These are phyloP conservation scores for Neosilurus mollespiculum DNA, from an alignment of 2,797 vertebrate genomes.

Conservation along the genomic window DNA sequence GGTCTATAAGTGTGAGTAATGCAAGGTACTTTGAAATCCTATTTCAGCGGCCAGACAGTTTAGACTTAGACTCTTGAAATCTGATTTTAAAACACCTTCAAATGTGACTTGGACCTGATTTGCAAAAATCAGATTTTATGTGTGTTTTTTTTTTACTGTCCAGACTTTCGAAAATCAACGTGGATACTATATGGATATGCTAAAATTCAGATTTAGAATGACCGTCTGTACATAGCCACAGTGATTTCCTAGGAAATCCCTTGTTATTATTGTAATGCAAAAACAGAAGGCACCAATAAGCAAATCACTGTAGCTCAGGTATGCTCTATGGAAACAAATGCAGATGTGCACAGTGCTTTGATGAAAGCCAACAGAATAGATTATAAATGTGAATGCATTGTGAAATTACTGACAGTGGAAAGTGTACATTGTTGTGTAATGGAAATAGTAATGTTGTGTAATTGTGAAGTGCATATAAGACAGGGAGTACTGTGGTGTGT, in stretches of 20 bases:
- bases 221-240: conserved; percentile 2
- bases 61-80: no score
- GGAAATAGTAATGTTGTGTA: background rate
- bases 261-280: conserved; percentile 1
- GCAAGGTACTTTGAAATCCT: no score
- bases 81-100: no score
- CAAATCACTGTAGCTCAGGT: background rate
- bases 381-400: background rate
- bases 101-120: no score
- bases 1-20: no score
- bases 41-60: no score
- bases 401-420: background rate
- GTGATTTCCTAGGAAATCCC: conserved; percentile 20
- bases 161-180: no score
- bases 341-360: background rate
- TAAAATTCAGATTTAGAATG: no score
- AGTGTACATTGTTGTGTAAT: background rate
- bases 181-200: no score
- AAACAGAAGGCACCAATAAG: background rate
- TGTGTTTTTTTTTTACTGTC: no score
- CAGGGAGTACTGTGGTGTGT: background rate
- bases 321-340: conserved; percentile 3
- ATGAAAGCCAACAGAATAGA: background rate
- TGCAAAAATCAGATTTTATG: no score
- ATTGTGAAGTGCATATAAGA: background rate